Conservation (phyloP, 2,113 vertebrate genomes). For the Hippocampus guttulatus region DNA sequence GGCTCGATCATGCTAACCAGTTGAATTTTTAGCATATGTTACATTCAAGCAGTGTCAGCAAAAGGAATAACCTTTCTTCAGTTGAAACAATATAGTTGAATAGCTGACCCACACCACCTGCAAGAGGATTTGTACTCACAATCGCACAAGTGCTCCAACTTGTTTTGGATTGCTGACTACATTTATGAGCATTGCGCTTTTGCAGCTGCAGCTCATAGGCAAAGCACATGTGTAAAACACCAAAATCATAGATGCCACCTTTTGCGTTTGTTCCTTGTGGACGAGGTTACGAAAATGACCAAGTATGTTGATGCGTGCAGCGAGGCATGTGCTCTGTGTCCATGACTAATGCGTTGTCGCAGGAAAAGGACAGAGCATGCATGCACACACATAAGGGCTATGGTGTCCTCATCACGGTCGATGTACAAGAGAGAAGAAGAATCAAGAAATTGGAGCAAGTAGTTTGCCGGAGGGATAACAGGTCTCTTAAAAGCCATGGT, state of each 20-base stretch:
- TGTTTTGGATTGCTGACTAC: constrained; percentile 31
- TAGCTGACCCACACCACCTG: constrained; percentile 18
- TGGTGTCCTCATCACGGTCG: constrained; percentile 64
- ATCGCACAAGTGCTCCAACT: constrained; percentile 23
- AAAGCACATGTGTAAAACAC: constrained; percentile 20
- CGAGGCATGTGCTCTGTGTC: constrained; percentile 33
- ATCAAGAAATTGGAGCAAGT: constrained; percentile 19
- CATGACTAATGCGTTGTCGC: constrained; percentile 41
- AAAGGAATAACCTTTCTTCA: constrained; percentile 22
- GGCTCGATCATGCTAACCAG: too few species aligned
- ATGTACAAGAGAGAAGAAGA: constrained; percentile 12
- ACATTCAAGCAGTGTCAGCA: constrained; percentile 22
- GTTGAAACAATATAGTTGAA: constrained; percentile 35
- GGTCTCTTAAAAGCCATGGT: not conserved
- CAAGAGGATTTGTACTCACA: constrained; percentile 37
- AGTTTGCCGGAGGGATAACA: constrained; percentile 68
- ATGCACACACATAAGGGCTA: constrained; percentile 53
- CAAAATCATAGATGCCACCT: constrained; percentile 26
- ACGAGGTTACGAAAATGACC: constrained; percentile 33
- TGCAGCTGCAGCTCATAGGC: constrained; percentile 20
- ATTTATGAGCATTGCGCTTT: constrained; percentile 23
- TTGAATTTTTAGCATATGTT: constrained; percentile 24
- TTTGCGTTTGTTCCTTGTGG: constrained; percentile 49
- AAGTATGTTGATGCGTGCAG: constrained; percentile 38
- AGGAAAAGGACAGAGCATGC: constrained; percentile 26